Conservation (phyloP, 2,797 vertebrate genomes). For the Paguma larvata region DNA sequence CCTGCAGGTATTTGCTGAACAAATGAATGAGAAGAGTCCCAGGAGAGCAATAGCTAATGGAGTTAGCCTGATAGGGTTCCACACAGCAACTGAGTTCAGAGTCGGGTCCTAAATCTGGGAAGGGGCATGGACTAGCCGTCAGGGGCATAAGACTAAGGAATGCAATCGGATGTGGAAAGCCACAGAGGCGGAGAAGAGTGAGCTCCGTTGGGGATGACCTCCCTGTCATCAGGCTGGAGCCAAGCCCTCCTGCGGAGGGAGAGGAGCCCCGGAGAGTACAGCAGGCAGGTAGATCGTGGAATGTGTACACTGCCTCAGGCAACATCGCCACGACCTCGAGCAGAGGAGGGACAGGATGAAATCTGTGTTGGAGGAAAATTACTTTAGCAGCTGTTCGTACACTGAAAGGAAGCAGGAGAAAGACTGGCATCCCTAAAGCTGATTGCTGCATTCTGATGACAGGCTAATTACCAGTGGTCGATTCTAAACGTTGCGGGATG, state of each 20-base stretch:
- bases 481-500: background rate
- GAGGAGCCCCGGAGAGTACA: background rate
- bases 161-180: background rate
- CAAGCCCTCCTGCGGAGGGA: background rate
- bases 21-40: background rate
- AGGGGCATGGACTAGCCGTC: background rate
- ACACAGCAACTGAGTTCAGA: background rate
- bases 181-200: background rate
- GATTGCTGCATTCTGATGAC: slow-evolving; percentile 22
- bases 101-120: background rate
- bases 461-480: slow-evolving; percentile 37
- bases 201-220: background rate
- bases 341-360: background rate
- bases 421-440: slow-evolving; percentile 4
- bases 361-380: slow-evolving; percentile 47
- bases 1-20: background rate
- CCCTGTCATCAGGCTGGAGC: background rate
- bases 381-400: background rate
- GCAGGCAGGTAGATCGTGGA: background rate
- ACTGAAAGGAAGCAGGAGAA: slow-evolving; percentile 17
- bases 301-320: background rate
- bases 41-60: background rate
- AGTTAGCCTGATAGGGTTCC: background rate
- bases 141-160: background rate
- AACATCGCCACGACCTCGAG: background rate